Evolutionary conservation across 2,888 invertebrate species (phyloP), one percentile per base, ranked within the genome.

Genomic region (Achlya flavicornis): DNA sequence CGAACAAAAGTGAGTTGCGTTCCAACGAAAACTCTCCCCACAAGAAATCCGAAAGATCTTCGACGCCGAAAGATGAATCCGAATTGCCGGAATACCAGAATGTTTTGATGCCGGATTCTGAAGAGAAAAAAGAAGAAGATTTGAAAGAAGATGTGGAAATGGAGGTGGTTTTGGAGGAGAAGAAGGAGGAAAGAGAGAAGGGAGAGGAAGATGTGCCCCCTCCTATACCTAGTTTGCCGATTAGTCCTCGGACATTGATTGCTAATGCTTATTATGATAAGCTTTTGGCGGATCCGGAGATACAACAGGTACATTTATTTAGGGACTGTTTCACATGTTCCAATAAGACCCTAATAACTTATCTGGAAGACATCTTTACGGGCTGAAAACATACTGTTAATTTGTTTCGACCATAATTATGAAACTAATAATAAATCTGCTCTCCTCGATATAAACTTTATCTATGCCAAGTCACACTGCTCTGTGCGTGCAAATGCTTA

Each of bases 181-280:
- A 66, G 0, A 78, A 81, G 4, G 61, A 81, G 4, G 84, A 83
- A 26, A 78, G 84, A 70, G 86, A 84, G 61, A 70, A 83, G 6
- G 76, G 80, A 4, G 68, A 66, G 4, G 89, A 87, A 0, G 92
- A 92, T 43, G 88, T 87, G 0, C 94, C 93, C 0, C 94, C 94
- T 0, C 94, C 93, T 0, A 92, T 93, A 43, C 93, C 94, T 0
- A 94, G 94, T 14, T 78, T 95, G 0, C 94, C 94, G 0, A 88
- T 95, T 3, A 92, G 88, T 65, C 91, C 91, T 0, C 73, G 92
- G 67, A 94, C 91, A 0, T 64, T 89, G 63, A 89, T 92, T n/a
- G 97, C 97, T 0, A 96, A 97, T 73, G 96, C 97, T 2, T 98
- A 97, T 83, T 96, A 97, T 67, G 97, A 97, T 70, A 96, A 97